Base-by-base conservation (phyloP, 2,888 invertebrate genomes). In the Glyphotaelius pellucidus region DNA sequence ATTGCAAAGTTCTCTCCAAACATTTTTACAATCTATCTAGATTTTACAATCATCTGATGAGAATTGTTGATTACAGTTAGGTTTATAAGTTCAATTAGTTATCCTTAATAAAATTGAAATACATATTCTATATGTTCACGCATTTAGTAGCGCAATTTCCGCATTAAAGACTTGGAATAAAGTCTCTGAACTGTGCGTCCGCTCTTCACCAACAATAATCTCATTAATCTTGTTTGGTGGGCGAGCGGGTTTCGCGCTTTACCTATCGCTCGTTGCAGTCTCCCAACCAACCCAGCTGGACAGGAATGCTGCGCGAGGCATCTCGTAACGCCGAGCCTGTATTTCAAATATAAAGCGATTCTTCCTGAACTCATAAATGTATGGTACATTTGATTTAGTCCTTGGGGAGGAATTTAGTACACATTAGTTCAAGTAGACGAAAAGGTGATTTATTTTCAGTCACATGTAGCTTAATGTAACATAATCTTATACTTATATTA, bases 241-340 rank as follows among this genome's bases (percentile, higher is more conserved):
- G 88, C 88, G 88, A 88, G 47, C 88, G 88, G n/a, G 88, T 88
- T 88, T 88, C 88, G 31, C 31, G 52, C 88, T 67, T 67, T 67
- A 88, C 88, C 88, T 88, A 88, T 67, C 67, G 88, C 52, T 88
- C 35, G 67, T 12, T 67, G 86, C 42, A 86, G 30, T 31, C 67
- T 19, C 52, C 52, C 19, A 67, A 67, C 67, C 67, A n/a, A 67
- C 67, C 67, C 67, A 83, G 32, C 35, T 83, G 83, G 83, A 25
- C 35, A 35, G 83, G 83, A 38, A 83, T 83, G 35, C 19, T 35
- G 83, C 35, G n/a, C 25, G 67, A 67, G 67, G n/a, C 67, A 67
- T 67, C 67, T 67, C 25, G 67, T n/a, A 67, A 2, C n/a, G 67
- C 67, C 25, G 25, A 67, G 67, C 67, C 67, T n/a, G 25, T n/a